phyloP scores from a whole-genome alignment of 2,888 invertebrate species.

The Argynnis bischoffii region DNA sequence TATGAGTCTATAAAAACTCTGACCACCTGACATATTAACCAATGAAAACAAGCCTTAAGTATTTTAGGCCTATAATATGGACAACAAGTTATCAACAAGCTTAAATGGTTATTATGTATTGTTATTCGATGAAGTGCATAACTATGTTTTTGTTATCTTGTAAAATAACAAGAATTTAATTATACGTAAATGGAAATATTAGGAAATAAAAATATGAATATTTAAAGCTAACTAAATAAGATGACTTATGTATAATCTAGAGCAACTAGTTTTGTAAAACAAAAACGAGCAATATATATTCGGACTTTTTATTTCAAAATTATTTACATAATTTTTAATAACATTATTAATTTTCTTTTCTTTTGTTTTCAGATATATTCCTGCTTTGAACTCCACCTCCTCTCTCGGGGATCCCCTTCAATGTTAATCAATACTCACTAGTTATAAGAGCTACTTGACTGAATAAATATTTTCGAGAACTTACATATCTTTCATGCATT shows the following conservation, averaged over 20 bases:
- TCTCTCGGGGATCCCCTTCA: conserved; percentile 39
- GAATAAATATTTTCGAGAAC: conserved; percentile 56
- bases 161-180: not conserved
- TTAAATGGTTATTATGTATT: conserved; percentile 4
- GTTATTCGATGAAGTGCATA: conserved; percentile 8
- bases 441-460: conserved; percentile 64
- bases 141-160: not conserved
- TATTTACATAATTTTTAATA: conserved; percentile 12
- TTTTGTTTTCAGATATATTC: conserved; percentile 64
- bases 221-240: not conserved
- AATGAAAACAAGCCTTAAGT: conserved; percentile 29
- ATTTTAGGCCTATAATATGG: conserved; percentile 10
- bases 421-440: conserved; percentile 69
- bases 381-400: conserved; percentile 53
- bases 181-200: not conserved
- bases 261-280: too few species aligned
- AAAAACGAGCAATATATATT: too few species aligned
- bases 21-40: conserved; percentile 63
- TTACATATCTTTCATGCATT: conserved; percentile 73
- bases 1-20: conserved; percentile 49
- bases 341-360: conserved; percentile 17
- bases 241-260: too few species aligned
- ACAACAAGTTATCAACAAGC: conserved; percentile 10
- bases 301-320: not conserved
- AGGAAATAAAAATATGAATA: not conserved